A percentile compares a stretch with the other conserved stretches of the same genome.
Evolutionary conservation across 2,888 invertebrate species (phyloP).

Genomic region (Netelia virgata): DNA sequence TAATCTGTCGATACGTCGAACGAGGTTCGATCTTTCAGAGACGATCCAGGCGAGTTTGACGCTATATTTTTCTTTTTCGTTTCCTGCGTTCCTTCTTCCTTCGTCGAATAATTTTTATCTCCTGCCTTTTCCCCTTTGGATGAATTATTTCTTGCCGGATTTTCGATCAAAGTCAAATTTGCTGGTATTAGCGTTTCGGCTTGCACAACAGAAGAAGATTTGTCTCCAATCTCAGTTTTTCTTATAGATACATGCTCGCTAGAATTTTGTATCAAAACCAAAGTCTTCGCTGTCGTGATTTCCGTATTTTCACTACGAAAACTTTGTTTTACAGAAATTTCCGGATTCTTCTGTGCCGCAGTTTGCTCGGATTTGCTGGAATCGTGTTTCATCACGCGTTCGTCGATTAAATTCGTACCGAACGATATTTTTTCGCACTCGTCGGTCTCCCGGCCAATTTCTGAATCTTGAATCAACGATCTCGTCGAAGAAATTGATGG

Average conservation of each 20-base stretch:
- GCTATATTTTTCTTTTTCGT: slow-evolving; percentile 31
- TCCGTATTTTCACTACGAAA: slow-evolving; percentile 17
- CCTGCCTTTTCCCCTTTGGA: neutral
- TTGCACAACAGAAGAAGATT: neutral
- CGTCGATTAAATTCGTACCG: slow-evolving; percentile 36
- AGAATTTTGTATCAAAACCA: slow-evolving; percentile 1
- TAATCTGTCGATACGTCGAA: slow-evolving; percentile 66
- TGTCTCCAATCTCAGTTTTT: slow-evolving; percentile 2
- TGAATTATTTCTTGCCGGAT: neutral
- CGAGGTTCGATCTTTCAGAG: slow-evolving; percentile 67
- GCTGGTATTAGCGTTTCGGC: neutral
- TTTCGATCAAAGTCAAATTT: neutral
- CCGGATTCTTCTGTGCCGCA: neutral
- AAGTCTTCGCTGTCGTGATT: neutral
- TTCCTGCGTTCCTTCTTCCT: neutral
- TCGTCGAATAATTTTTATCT: slow-evolving; percentile 5
- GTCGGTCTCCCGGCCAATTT: slow-evolving; percentile 8
- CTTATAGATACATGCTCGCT: neutral
- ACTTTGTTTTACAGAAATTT: slow-evolving; percentile 11
- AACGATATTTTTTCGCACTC: slow-evolving; percentile 12
- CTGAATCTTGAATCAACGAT: slow-evolving; percentile 43
- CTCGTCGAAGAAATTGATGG: neutral
- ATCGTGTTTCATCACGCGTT: slow-evolving; percentile 36
- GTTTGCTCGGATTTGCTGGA: slow-evolving; percentile 34
- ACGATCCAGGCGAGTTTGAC: slow-evolving; percentile 51